Evolutionary conservation across 1,140 invertebrate species (phyloP), one percentile per base, ranked within the genome.

Genomic region (Delia radicum): DNA sequence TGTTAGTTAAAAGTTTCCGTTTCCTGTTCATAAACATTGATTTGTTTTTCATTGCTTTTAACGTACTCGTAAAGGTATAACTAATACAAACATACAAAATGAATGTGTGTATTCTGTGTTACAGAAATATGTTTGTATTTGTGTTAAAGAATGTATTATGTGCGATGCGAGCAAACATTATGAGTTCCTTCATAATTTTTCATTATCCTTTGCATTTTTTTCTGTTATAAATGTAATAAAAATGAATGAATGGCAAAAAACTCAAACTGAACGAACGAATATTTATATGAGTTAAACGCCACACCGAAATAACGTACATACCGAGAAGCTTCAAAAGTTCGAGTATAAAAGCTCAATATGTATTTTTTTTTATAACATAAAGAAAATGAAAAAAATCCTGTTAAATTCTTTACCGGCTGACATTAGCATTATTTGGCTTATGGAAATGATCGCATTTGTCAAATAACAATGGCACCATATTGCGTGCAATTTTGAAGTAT

Each of bases 391-490:
- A 6, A 26, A 65, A 65, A 28, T 26, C 62, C 13, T 65, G 26
- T 65, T 24, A 65, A 65, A 65, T 65, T 65, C 62, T 12, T 15
- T 65, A 65, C 62, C 62, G 27, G 26, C 18, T 65, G 62, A 65
- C 62, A 65, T 65, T 65, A 28, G 62, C 62, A 28, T 65, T 65
- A 65, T 65, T 65, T 29, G 62, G 28, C 62, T 65, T 28, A 15
- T 65, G 27, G 24, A 65, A 65, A 65, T 65, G 62, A 65, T 65
- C 27, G 62, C 62, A 65, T 65, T 65, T 65, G 26, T 65, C 27
- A 65, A 65, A 65, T 28, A 65, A 65, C 62, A 29, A 29, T 28
- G 62, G 62, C 62, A 65, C 26, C 28, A 29, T 65, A 28, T 26
- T 65, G 62, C 13, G 26, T 65, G 27, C 62, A 29, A 65, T 65